These are phyloP conservation scores for Cordilura impudica DNA, from an alignment of 2,888 invertebrate species.

Conservation along the genomic window DNA sequence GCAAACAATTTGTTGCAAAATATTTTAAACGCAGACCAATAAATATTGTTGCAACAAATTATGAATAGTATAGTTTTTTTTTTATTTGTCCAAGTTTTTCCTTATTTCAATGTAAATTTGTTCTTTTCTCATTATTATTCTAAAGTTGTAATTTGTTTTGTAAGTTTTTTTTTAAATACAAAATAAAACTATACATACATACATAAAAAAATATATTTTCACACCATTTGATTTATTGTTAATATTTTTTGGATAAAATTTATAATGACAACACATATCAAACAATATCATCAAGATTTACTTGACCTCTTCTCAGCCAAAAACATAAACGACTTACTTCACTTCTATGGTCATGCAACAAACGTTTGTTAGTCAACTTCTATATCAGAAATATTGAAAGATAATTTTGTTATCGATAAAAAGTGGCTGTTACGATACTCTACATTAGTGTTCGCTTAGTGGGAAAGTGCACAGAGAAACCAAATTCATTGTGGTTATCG, in stretches of 20 bases:
- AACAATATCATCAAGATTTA: conserved; percentile 50
- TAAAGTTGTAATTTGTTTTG: conserved; percentile 54
- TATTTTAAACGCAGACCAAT: not conserved
- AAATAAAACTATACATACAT: not conserved
- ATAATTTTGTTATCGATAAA: conserved; percentile 40
- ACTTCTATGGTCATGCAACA: conserved; percentile 59
- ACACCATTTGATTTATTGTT: conserved; percentile 61
- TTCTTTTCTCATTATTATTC: conserved; percentile 33
- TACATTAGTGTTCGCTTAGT: conserved; percentile 12
- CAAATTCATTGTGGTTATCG: no score
- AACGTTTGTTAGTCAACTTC: conserved; percentile 48
- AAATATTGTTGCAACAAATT: not conserved
- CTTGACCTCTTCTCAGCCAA: conserved; percentile 58
- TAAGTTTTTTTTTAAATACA: conserved; percentile 15
- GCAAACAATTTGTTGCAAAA: not conserved
- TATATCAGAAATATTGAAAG: conserved; percentile 48
- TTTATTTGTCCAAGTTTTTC: conserved; percentile 13
- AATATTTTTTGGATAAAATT: conserved; percentile 42
- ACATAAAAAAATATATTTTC: conserved; percentile 60
- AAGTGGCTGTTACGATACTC: conserved; percentile 35
- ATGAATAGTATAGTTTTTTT: not conserved
- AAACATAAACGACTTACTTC: conserved; percentile 13
- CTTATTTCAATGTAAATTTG: conserved; percentile 49
- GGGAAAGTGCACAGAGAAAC: not conserved
- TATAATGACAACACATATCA: conserved; percentile 21